Percentiles rank a stretch among this genome's conserved stretches.
Evolutionary conservation across 2,797 vertebrate genomes (phyloP).

Genomic region (Coccyzus lansbergi): DNA sequence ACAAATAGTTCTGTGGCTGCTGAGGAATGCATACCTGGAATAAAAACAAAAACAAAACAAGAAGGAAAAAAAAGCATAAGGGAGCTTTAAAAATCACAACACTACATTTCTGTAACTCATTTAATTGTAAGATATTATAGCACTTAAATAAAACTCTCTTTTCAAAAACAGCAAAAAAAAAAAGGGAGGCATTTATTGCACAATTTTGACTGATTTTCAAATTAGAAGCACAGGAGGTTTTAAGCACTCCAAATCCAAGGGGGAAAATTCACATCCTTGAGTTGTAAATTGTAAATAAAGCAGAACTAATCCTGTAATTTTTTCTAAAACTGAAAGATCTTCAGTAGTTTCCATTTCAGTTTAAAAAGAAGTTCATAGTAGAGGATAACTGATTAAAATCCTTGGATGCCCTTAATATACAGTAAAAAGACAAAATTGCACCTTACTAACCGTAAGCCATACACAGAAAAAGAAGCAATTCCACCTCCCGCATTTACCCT

Average conservation of each 20-base stretch:
- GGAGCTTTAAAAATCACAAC: slow-evolving; percentile 11
- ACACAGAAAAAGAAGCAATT: not conserved
- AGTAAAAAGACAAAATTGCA: slow-evolving; percentile 13
- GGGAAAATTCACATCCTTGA: not conserved
- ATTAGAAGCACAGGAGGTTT: not conserved
- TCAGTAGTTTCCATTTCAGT: not conserved
- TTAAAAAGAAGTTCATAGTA: not conserved
- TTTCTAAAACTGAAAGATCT: not conserved
- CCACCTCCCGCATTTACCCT: not conserved
- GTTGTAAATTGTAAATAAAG: not conserved
- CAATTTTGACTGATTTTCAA: not conserved
- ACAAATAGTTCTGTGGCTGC: slow-evolving; percentile 91
- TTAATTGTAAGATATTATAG: not conserved
- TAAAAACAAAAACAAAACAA: slow-evolving; percentile 41
- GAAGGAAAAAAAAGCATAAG: slow-evolving; percentile 12
- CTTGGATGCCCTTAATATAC: not conserved
- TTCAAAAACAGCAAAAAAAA: not conserved
- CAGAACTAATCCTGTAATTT: not conserved
- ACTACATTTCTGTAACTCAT: not conserved
- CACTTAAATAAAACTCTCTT: not conserved
- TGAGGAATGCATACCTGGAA: slow-evolving; percentile 91
- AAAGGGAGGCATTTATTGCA: not conserved
- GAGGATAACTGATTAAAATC: not conserved
- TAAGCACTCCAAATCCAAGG: not conserved
- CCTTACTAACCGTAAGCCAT: not conserved